A percentile compares a stretch with the other conserved stretches of the same genome.
Evolutionary conservation across 1,140 invertebrate genomes (phyloP).

Genomic region (Pentalonia nigronervosa): DNA sequence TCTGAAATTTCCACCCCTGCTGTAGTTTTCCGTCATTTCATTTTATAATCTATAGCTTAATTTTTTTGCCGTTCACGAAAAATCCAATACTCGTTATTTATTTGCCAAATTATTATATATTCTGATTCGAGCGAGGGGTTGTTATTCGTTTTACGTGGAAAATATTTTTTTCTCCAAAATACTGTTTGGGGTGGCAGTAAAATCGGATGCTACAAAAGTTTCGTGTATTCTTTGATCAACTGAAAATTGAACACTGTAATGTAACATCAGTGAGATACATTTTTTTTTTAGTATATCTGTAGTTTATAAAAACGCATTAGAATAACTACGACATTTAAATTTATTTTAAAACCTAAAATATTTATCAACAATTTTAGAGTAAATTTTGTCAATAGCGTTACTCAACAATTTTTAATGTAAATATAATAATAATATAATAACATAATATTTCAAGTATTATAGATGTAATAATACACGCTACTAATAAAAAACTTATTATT

Average conservation of each 20-base stretch:
- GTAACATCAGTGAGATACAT: neutral
- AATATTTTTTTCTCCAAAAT: neutral
- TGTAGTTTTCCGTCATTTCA: neutral
- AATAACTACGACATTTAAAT: neutral
- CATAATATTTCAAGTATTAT: neutral
- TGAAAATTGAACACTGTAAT: neutral
- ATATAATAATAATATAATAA: no score
- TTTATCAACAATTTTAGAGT: neutral
- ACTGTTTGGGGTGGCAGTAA: neutral
- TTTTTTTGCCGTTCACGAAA: neutral
- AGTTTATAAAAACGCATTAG: no score
- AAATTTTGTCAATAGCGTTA: neutral
- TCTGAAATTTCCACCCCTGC: conserved; percentile 13
- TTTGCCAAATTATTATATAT: neutral
- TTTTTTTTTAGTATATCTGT: no score
- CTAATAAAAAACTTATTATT: neutral
- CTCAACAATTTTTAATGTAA: neutral
- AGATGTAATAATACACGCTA: neutral
- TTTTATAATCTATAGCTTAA: conserved; percentile 1
- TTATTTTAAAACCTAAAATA: neutral
- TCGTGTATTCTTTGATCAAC: neutral
- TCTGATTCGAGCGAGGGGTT: neutral
- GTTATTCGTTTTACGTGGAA: neutral
- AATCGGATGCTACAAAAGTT: neutral
- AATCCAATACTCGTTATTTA: neutral